phyloP scores from a whole-genome alignment of 2,113 vertebrate species.

The Falcunculus frontatus region DNA sequence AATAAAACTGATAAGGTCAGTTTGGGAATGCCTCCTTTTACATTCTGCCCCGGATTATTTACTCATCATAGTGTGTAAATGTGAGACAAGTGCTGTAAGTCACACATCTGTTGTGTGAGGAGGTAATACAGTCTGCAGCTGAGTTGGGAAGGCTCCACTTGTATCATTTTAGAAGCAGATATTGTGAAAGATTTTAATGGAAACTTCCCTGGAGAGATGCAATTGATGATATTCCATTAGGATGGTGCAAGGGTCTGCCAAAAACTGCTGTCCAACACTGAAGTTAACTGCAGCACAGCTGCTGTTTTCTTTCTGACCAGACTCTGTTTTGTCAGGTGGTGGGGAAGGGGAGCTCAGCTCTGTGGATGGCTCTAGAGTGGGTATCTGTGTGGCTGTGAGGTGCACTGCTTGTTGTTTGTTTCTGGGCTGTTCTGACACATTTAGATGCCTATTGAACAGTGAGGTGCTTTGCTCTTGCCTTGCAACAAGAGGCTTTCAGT shows the following conservation, averaged over 20 bases:
- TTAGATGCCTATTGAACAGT: not conserved
- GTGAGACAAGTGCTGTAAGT: not conserved
- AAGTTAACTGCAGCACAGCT: not conserved
- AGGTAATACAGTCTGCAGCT: not conserved
- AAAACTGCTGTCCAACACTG: not conserved
- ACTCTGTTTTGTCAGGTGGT: not conserved
- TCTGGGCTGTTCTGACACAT: not conserved
- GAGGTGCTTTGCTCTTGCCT: not conserved
- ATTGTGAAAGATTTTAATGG: not conserved
- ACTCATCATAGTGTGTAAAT: not conserved
- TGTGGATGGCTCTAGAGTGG: not conserved
- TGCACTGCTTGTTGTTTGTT: not conserved
- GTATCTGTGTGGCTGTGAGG: not conserved
- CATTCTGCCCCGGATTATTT: not conserved
- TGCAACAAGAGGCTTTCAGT: not conserved
- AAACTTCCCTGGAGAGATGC: not conserved
- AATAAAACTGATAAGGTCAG: constrained; percentile 62
- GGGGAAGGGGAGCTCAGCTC: not conserved
- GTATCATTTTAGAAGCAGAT: not conserved
- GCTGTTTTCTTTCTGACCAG: not conserved
- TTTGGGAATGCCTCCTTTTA: not conserved
- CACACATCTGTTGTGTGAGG: not conserved
- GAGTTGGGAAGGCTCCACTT: not conserved
- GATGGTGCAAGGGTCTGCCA: not conserved
- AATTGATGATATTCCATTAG: not conserved